Evolutionary conservation across 1,140 invertebrate genomes (phyloP), one percentile per base, ranked within the genome.

Genomic region (Sycophaga agraensis): DNA sequence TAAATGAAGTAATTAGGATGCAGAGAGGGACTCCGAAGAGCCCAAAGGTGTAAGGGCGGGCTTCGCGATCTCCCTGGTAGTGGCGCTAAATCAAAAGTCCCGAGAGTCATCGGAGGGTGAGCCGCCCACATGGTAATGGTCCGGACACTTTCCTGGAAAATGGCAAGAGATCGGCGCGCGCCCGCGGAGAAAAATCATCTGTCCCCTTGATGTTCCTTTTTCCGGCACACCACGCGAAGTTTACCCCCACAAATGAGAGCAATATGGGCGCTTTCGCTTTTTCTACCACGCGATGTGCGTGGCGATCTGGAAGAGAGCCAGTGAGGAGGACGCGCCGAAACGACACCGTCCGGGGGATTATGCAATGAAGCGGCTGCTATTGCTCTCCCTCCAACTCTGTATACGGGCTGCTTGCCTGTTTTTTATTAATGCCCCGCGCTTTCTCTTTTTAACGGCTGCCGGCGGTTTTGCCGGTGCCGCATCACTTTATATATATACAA

Each of bases 1-100:
- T 49, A 63, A 63, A 56, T 56, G 60, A 63, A 50, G 60, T 64
- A 64, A 64, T 64, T 64, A 64, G 62, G 55, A 64, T 64, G 62
- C 55, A 49, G 55, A 37, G 21, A 8, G 16, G 49, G 45, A 12
- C 19, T 14, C 4, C 28, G 28, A 31, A 31, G 5, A n/a, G n/a
- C n/a, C n/a, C n/a, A n/a, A n/a, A n/a, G n/a, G n/a, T n/a, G n/a
- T n/a, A n/a, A n/a, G n/a, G n/a, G n/a, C 22, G 34, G 4, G 31
- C 1, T n/a, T n/a, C 22, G 43, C 11, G 43, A 43, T 8, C 40
- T 7, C 17, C 31, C 34, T 5, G 17, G 31, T 49, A 49, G 16
- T 21, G 7, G 21, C 22, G 49, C 35, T 61, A 61, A 61, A 55
- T 61, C 59, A 61, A 61, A 61, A 61, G 50, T 45, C 2, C 5